Base-by-base conservation (phyloP, 2,113 vertebrate genomes). In the Pipa parva region DNA sequence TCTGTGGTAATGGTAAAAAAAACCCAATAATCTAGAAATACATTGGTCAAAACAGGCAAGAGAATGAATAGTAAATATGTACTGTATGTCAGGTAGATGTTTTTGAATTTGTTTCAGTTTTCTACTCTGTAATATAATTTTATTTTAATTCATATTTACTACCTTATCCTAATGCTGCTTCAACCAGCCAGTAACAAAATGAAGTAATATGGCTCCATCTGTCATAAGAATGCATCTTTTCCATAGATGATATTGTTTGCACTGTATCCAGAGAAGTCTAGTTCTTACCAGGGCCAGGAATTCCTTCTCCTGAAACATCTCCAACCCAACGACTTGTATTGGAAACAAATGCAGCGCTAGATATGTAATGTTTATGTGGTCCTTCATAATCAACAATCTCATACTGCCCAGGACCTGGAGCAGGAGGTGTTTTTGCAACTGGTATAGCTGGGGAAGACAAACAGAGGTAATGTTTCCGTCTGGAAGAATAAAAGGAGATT, bases 221-320 rank as follows among this genome's bases (percentile, higher is more conserved):
- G 5, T 49, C 20, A 3, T 49, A 49, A 21, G 20, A 18, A 49
- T 49, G 21, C 20, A 49, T 21, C 2, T 21, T 49, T 3, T 26
- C 13, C 3, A 12, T 21, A 20, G 22, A 27, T 25, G 8, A 1
- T 42, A 27, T 12, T n/a, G n/a, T n/a, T n/a, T n/a, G n/a, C n/a
- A n/a, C n/a, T n/a, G n/a, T n/a, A n/a, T n/a, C n/a, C 51, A n/a
- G n/a, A n/a, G n/a, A n/a, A n/a, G n/a, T n/a, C n/a, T n/a, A n/a
- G n/a, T n/a, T n/a, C 76, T 75, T 55, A 93, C 89, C 89, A 85
- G 92, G 90, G n/a, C 87, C 87, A 0, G 89, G 91, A 1, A 73
- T 26, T 1, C 7, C 46, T 11, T 75, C 24, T 24, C 59, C 73
- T 26, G 13, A 20, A 0, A 49, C 0, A 0, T 6, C 36, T 4